A percentile compares a stretch with the other conserved stretches of the same genome.
These are phyloP conservation scores for Strongylocentrotus purpuratus DNA, from an alignment of 35 echinoderm and acorn worm genomes.

Conservation along the genomic window DNA sequence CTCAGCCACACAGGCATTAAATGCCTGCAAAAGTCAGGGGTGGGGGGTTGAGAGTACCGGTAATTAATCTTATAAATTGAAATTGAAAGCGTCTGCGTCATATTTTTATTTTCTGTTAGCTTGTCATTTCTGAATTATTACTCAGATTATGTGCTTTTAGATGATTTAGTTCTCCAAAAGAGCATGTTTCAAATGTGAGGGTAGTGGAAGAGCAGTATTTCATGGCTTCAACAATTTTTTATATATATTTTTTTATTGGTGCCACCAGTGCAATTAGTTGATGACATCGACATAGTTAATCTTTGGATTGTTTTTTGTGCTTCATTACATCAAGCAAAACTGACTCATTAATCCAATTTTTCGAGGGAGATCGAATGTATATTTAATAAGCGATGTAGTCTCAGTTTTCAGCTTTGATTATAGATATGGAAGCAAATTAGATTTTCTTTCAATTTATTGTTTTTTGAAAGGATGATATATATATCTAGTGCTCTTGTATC, in stretches of 20 bases:
- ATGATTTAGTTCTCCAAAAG: background rate
- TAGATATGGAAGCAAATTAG: background rate
- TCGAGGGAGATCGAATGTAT: background rate
- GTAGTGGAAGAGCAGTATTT: background rate
- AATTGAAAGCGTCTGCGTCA: background rate
- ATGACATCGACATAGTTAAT: background rate
- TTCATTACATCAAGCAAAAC: background rate
- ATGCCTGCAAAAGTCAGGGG: background rate
- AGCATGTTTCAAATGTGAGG: background rate
- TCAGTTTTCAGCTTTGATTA: background rate
- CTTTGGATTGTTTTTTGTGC: background rate
- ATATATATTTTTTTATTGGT: background rate
- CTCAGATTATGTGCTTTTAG: constrained; percentile 1
- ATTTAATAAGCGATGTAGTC: background rate
- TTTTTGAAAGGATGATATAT: background rate
- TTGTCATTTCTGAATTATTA: background rate
- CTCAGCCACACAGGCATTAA: background rate
- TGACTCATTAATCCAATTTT: background rate
- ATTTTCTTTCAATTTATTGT: background rate
- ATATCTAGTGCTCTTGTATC: background rate
- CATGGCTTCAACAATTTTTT: background rate
- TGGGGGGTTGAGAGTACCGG: background rate
- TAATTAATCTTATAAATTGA: constrained; percentile 15
- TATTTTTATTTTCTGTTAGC: background rate
- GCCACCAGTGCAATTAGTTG: background rate